Conservation (phyloP, 2,113 vertebrate genomes). For the Trinectes maculatus region DNA sequence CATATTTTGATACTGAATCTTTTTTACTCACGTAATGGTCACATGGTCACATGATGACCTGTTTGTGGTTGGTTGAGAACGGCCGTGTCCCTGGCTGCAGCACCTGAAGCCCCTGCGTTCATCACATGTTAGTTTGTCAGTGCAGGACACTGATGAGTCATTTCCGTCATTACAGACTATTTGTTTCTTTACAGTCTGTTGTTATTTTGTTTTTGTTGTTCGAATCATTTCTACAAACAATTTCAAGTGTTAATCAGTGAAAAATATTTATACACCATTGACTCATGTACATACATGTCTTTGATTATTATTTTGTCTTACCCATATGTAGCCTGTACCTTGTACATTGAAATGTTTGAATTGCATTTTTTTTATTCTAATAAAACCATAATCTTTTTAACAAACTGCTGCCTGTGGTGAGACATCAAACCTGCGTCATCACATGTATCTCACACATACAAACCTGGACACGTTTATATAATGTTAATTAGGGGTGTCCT, state of each 20-base stretch:
- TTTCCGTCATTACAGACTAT: slow-evolving; percentile 12
- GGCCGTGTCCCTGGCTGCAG: not conserved
- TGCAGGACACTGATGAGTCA: slow-evolving; percentile 77
- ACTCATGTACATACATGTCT: slow-evolving; percentile 55
- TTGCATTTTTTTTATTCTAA: slow-evolving; percentile 60
- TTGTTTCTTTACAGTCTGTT: not conserved
- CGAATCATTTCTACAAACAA: slow-evolving; percentile 17
- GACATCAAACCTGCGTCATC: no score
- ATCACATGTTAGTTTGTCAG: slow-evolving; percentile 53
- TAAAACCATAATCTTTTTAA: slow-evolving; percentile 62
- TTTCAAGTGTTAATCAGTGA: slow-evolving; percentile 39
- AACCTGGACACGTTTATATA: no score
- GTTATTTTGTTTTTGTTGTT: slow-evolving; percentile 18
- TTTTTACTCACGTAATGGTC: not conserved
- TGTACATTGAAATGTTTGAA: slow-evolving; percentile 68
- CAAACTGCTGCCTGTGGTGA: slow-evolving; percentile 4
- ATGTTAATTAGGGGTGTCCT: no score
- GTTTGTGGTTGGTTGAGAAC: slow-evolving; percentile 33
- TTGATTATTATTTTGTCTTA: slow-evolving; percentile 31
- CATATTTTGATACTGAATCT: no score
- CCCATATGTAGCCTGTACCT: slow-evolving; percentile 49
- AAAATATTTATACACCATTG: slow-evolving; percentile 63
- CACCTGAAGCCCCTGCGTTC: not conserved
- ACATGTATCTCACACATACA: no score
- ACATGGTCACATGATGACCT: not conserved